Evolutionary conservation across 37 sponge, comb jelly and placozoan genomes (phyloP).

Genomic region (Eunapius fragilis): DNA sequence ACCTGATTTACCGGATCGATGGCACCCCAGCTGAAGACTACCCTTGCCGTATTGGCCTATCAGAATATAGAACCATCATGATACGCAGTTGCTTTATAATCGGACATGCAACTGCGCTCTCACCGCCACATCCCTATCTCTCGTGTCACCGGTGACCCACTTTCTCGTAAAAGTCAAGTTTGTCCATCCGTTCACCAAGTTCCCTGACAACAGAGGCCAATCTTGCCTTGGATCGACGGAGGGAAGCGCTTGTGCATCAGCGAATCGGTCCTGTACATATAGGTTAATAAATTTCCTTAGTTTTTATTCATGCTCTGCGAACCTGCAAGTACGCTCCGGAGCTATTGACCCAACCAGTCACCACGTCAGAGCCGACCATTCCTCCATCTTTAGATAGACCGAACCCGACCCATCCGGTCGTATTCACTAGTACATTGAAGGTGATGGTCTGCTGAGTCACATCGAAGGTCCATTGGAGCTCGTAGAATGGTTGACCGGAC

Average conservation of each 20-base stretch:
- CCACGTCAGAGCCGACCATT: not conserved
- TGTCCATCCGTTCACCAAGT: slow-evolving; percentile 39
- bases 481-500: not conserved
- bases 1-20: not conserved
- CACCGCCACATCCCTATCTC: slow-evolving; percentile 1
- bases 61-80: not conserved
- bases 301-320: too few relatives aligned
- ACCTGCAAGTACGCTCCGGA: not conserved
- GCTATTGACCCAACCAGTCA: not conserved
- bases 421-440: not conserved
- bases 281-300: too few relatives aligned
- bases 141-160: slow-evolving; percentile 38
- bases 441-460: not conserved
- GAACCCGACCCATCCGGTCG: not conserved
- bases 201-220: slow-evolving; percentile 25
- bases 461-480: not conserved
- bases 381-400: not conserved
- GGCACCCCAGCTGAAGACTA: slow-evolving; percentile 37
- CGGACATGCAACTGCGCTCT: too few relatives aligned
- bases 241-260: slow-evolving; percentile 9
- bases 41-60: slow-evolving; percentile 24
- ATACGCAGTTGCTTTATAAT: too few relatives aligned
- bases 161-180: slow-evolving; percentile 31
- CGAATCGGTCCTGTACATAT: slow-evolving; percentile 33
- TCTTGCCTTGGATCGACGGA: slow-evolving; percentile 31